phyloP scores from a whole-genome alignment of 2,797 vertebrate species.

The Neoniphon sammara region DNA sequence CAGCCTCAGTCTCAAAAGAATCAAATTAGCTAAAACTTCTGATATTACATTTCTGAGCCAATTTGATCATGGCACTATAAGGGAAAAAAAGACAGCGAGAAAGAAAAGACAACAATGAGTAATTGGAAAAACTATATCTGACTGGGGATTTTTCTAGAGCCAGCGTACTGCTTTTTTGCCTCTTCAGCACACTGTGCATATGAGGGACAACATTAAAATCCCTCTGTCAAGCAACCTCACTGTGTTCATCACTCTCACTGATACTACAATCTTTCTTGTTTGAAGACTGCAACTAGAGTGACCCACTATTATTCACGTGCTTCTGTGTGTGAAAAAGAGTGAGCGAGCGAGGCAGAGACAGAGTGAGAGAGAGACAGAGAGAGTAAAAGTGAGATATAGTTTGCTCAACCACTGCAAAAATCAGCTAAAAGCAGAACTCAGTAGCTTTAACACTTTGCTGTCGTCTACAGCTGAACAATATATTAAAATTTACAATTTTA shows the following conservation, averaged over 20 bases:
- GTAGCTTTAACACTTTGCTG: too few species aligned
- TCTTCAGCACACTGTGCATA: conserved; percentile 42
- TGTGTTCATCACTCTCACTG: conserved; percentile 38
- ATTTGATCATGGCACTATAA: conserved; percentile 73
- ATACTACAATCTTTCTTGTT: conserved; percentile 3
- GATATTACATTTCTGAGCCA: conserved; percentile 78
- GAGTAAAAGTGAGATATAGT: too few species aligned
- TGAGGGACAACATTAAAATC: conserved; percentile 41
- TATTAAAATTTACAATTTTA: too few species aligned
- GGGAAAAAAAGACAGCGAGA: conserved; percentile 53
- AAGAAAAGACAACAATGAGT: conserved; percentile 65
- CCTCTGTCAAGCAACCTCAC: conserved; percentile 16
- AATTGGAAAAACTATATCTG: conserved; percentile 68
- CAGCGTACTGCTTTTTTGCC: conserved; percentile 38
- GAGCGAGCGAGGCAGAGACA: too few species aligned
- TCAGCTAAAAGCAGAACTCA: too few species aligned
- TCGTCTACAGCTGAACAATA: too few species aligned
- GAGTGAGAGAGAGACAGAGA: too few species aligned
- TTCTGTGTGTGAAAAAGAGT: background rate
- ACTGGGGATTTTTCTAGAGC: conserved; percentile 48
- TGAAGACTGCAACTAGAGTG: background rate
- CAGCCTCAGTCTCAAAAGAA: conserved; percentile 70
- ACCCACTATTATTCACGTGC: background rate
- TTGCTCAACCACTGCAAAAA: background rate
- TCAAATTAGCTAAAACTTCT: conserved; percentile 76